Percentiles rank a stretch among this genome's conserved stretches.
phyloP scores from a whole-genome alignment of 2,113 vertebrate genomes.

The Gorsachius goisagi region DNA sequence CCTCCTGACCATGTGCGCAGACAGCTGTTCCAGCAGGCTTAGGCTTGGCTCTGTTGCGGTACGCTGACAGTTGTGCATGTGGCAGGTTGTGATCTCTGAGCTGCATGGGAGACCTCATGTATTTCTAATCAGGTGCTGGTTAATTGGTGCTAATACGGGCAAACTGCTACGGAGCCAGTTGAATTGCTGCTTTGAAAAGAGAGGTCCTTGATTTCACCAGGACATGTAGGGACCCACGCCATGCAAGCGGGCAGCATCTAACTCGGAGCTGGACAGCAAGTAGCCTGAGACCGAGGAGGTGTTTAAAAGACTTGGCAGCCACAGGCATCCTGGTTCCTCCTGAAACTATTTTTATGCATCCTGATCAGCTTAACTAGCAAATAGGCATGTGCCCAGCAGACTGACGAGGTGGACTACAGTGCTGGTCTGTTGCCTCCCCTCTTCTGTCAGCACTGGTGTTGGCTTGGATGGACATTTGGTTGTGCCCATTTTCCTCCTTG shows the following conservation, averaged over 20 bases:
- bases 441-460: neutral
- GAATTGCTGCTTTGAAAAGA: neutral
- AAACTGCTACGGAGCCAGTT: neutral
- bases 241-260: neutral
- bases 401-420: neutral
- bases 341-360: neutral
- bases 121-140: neutral
- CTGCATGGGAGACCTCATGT: neutral
- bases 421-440: neutral
- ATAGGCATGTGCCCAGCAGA: neutral
- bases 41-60: accelerated
- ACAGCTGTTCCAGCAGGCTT: neutral
- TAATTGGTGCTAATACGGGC: neutral
- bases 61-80: accelerated
- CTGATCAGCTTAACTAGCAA: neutral
- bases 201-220: neutral
- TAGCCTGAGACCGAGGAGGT: neutral
- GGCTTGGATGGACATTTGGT: neutral
- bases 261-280: neutral
- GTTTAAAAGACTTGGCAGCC: neutral
- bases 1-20: neutral
- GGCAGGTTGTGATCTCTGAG: neutral
- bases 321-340: neutral
- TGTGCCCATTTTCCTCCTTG: neutral
- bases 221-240: accelerated